Percentiles rank a stretch among this genome's conserved stretches.
Conservation (phyloP, 2,888 invertebrate species). For the Plutella xylostella region DNA sequence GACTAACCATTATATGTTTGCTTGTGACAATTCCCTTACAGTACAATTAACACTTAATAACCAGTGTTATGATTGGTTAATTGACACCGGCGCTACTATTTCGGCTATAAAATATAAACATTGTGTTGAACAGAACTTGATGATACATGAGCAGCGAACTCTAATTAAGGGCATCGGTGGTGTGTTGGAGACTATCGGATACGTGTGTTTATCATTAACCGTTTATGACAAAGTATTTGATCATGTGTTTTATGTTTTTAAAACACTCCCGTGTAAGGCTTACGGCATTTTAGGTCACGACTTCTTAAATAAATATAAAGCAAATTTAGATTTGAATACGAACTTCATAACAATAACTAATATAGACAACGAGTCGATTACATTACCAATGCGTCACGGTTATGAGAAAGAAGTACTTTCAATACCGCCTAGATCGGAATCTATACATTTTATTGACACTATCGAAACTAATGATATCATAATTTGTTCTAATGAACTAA, state of each 20-base stretch:
- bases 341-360: neutral
- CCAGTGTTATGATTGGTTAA: neutral
- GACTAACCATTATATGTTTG: neutral
- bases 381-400: neutral
- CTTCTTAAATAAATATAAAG: constrained; percentile 15
- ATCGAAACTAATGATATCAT: constrained; percentile 13
- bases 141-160: neutral
- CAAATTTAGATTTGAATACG: constrained; percentile 11
- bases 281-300: neutral
- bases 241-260: neutral
- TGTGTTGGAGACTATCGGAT: neutral
- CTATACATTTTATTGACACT: constrained; percentile 15
- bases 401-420: constrained; percentile 7
- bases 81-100: neutral
- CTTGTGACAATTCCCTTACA: neutral
- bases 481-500: constrained; percentile 14
- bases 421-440: constrained; percentile 16
- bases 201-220: neutral
- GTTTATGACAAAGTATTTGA: neutral
- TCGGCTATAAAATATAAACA: neutral
- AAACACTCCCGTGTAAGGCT: neutral
- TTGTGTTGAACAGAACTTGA: neutral
- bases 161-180: neutral
- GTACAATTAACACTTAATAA: neutral
- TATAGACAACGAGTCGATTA: neutral